Percentiles rank a stretch among this genome's conserved stretches.
phyloP scores from a whole-genome alignment of 2,113 vertebrate genomes.

The Cavia porcellus region DNA sequence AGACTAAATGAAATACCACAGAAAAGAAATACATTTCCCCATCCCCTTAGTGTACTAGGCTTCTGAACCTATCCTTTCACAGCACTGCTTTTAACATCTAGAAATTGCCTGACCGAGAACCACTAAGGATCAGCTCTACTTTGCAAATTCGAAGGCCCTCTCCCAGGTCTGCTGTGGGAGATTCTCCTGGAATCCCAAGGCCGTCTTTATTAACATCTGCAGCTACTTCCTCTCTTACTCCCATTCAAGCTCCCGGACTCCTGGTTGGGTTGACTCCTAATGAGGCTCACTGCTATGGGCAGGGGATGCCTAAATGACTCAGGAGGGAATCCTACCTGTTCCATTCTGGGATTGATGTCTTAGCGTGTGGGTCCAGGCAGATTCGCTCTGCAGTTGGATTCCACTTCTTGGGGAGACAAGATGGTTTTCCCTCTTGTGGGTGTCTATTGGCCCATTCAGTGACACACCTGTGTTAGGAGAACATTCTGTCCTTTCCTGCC shows the following conservation, averaged over 20 bases:
- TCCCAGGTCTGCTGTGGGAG: background rate
- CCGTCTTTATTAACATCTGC: background rate
- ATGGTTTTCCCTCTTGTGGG: background rate
- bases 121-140: background rate
- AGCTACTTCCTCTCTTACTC: background rate
- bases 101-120: background rate
- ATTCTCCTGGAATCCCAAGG: background rate
- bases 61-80: background rate
- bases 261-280: background rate
- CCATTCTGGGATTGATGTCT: background rate
- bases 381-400: background rate
- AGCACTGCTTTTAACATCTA: background rate
- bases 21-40: background rate
- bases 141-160: background rate
- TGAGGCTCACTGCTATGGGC: background rate
- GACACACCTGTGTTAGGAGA: too few species aligned
- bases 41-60: background rate
- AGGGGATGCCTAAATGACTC: background rate
- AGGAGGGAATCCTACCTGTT: background rate
- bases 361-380: background rate
- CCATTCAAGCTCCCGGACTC: background rate
- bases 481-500: background rate
- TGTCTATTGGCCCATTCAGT: background rate
- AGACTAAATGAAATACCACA: background rate
- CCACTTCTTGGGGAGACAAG: background rate